Percentiles rank a stretch among this genome's conserved stretches.
Conservation (phyloP, 2,113 vertebrate genomes). For the Promerops cafer region DNA sequence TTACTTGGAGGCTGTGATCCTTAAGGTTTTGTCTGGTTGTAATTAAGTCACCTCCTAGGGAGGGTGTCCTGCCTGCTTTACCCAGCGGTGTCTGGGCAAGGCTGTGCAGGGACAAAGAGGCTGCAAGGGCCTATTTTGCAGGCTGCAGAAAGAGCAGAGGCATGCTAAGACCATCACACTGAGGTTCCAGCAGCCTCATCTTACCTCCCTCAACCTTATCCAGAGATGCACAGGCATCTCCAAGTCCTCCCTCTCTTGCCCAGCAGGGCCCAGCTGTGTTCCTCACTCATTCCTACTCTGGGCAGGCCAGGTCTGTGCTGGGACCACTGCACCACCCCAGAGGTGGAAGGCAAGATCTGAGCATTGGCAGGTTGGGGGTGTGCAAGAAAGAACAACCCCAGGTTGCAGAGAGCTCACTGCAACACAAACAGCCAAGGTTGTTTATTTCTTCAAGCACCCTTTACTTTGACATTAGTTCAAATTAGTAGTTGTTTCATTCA, state of each 20-base stretch:
- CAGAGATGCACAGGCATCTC: background rate
- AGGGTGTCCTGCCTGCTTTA: background rate
- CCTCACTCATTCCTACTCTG: background rate
- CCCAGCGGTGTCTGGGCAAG: background rate
- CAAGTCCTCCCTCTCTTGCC: background rate
- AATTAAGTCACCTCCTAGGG: background rate
- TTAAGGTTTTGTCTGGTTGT: background rate
- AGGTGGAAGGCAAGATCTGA: background rate
- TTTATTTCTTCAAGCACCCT: background rate
- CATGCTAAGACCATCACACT: background rate
- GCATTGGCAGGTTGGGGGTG: background rate
- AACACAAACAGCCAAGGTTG: background rate
- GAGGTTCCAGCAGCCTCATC: background rate
- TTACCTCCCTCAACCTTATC: background rate
- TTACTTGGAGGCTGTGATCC: background rate
- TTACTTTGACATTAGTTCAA: background rate
- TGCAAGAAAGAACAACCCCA: background rate
- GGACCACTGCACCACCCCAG: background rate
- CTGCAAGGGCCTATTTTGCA: background rate
- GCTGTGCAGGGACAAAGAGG: background rate
- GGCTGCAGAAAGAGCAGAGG: background rate
- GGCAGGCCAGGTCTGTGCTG: background rate
- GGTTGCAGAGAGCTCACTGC: background rate
- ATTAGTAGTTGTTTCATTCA: background rate
- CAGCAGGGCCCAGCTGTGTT: background rate